Base-by-base conservation (phyloP, 2,888 invertebrate species). In the Lepidocyrtinus sp. region DNA sequence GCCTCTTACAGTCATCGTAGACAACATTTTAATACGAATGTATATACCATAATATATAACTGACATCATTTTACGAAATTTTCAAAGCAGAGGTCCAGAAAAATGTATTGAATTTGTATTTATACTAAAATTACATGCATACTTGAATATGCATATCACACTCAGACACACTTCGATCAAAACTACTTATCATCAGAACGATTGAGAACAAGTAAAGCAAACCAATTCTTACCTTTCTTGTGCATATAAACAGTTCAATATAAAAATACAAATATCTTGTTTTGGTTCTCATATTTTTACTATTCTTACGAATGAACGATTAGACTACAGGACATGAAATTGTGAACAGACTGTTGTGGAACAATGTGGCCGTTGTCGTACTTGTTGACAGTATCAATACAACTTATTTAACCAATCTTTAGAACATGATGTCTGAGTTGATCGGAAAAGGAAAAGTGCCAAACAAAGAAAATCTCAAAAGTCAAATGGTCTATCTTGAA, bases 121-220 rank as follows among this genome's bases (percentile, higher is more conserved):
- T n/a, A n/a, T n/a, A n/a, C n/a, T n/a, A n/a, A n/a, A n/a, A n/a
- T n/a, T n/a, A n/a, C n/a, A n/a, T n/a, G n/a, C n/a, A n/a, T n/a
- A n/a, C n/a, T n/a, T n/a, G n/a, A 67, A 78, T 73, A 78, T 73
- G 72, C 78, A 55, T 74, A 79, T 70, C 73, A 74, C 70, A 36
- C 36, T 5, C 5, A 12, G 50, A 50, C 5, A 73, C 78, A 79
- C 55, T 74, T 73, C 68, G 62, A 77, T 62, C 67, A 36, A 68
- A 72, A 68, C 67, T 55, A n/a, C n/a, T n/a, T n/a, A 76, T 36
- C 55, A 70, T 59, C 36, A 45, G 21, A 68, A 63, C n/a, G 50
- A 50, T 50, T 50, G 50, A 50, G 61, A 36, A 50, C 46, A 68
- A 73, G 64, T 50, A 70, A 67, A 69, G 27, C 69, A 69, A 69